Evolutionary conservation across 2,888 invertebrate genomes (phyloP).

Genomic region (Hypercompe scribonia): DNA sequence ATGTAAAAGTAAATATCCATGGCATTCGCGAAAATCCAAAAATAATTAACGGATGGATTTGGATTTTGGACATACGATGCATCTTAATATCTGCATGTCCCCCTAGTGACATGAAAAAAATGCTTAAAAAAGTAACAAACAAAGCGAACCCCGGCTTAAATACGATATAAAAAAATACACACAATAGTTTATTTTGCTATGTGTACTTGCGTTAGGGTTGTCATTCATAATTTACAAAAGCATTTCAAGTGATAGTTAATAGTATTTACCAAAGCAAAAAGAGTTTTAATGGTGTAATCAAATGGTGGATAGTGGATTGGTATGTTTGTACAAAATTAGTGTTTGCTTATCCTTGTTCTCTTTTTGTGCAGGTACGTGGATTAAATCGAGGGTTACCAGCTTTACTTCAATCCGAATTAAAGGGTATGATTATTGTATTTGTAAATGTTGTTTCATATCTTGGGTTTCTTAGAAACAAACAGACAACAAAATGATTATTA

Average conservation of each 20-base stretch:
- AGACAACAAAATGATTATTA: too few species aligned
- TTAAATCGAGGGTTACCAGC: constrained; percentile 4
- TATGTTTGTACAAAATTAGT: constrained; percentile 19
- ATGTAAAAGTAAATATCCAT: neutral
- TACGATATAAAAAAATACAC: neutral
- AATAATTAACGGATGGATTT: neutral
- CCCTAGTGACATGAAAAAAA: neutral
- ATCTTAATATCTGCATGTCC: neutral
- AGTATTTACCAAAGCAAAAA: constrained; percentile 44
- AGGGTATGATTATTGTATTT: constrained; percentile 7
- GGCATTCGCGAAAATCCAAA: neutral
- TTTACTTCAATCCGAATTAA: neutral
- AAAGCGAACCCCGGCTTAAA: neutral
- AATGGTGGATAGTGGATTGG: constrained; percentile 45
- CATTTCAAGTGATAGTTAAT: constrained; percentile 45
- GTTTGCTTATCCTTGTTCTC: constrained; percentile 27
- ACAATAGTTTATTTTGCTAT: constrained; percentile 1
- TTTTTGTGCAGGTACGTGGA: constrained; percentile 41
- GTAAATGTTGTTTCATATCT: neutral
- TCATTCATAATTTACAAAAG: constrained; percentile 14
- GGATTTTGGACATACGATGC: neutral
- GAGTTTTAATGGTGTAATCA: constrained; percentile 46
- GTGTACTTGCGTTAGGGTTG: constrained; percentile 12
- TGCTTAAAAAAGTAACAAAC: neutral
- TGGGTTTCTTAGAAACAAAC: too few species aligned